Conservation (phyloP, 2,888 invertebrate genomes). For the Caenorhabditis sp. region DNA sequence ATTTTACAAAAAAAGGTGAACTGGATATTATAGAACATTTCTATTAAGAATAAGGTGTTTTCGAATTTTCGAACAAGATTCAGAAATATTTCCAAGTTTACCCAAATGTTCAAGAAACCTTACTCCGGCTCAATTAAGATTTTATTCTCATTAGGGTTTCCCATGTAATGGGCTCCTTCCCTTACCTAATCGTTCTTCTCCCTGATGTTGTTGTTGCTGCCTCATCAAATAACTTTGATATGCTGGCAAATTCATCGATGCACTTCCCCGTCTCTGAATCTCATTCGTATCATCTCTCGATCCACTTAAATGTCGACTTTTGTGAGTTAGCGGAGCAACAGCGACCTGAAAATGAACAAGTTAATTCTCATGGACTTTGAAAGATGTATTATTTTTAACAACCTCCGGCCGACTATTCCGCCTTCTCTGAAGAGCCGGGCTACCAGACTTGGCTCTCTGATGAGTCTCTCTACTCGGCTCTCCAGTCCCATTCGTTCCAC, state of each 20-base stretch:
- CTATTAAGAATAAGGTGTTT: no score
- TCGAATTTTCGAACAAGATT: no score
- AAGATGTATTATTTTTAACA: not conserved
- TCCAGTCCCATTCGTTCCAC: slow-evolving; percentile 9
- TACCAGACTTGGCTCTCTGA: slow-evolving; percentile 38
- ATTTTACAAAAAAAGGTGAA: no score
- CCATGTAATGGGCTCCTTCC: no score
- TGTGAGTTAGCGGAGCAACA: slow-evolving; percentile 47
- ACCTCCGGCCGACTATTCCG: slow-evolving; percentile 38
- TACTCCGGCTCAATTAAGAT: no score
- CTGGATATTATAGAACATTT: no score
- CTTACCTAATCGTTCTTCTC: slow-evolving; percentile 36
- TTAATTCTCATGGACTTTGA: no score
- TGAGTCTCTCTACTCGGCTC: no score
- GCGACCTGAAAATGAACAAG: slow-evolving; percentile 36
- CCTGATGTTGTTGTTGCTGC: slow-evolving; percentile 11
- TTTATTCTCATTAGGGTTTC: no score
- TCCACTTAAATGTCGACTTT: slow-evolving; percentile 30
- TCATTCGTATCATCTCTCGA: slow-evolving; percentile 26
- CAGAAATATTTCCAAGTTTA: no score
- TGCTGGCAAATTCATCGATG: slow-evolving; percentile 29
- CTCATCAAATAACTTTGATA: slow-evolving; percentile 21
- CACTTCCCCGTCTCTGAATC: slow-evolving; percentile 25
- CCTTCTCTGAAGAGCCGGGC: slow-evolving; percentile 27
- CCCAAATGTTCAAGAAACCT: no score